These are phyloP conservation scores for Sacculina carcini DNA, from an alignment of 2,888 invertebrate genomes.

Conservation along the genomic window DNA sequence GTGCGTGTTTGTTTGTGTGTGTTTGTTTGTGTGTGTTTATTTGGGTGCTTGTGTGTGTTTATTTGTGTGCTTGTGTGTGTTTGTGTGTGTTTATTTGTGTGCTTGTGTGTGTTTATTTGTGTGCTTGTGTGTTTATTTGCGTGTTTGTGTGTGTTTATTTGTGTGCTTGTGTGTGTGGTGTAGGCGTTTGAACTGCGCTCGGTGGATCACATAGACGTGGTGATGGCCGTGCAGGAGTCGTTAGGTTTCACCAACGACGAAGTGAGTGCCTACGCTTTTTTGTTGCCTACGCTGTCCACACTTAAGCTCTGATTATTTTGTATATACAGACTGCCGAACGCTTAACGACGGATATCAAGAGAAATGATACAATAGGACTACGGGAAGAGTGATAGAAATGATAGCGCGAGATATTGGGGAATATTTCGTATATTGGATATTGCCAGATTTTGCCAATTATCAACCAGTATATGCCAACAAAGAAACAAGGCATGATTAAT, in stretches of 20 bases:
- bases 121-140: background rate
- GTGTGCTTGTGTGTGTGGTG: background rate
- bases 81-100: background rate
- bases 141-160: background rate
- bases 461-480: no score
- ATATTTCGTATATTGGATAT: no score
- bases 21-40: no score
- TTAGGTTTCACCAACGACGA: constrained; percentile 7
- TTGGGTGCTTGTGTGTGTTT: no score
- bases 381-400: background rate
- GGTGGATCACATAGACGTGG: constrained; percentile 10
- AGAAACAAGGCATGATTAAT: no score
- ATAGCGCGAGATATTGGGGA: background rate
- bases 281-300: background rate
- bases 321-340: no score
- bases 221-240: constrained; percentile 7
- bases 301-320: no score
- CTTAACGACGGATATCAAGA: no score
- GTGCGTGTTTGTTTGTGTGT: no score
- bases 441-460: no score
- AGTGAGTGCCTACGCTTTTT: background rate
- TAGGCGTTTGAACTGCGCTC: constrained; percentile 11
- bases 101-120: constrained; percentile 2
- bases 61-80: no score
- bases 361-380: no score